A percentile compares a stretch with the other conserved stretches of the same genome.
Conservation (phyloP, 2,888 invertebrate species). For the Erebia palarica region DNA sequence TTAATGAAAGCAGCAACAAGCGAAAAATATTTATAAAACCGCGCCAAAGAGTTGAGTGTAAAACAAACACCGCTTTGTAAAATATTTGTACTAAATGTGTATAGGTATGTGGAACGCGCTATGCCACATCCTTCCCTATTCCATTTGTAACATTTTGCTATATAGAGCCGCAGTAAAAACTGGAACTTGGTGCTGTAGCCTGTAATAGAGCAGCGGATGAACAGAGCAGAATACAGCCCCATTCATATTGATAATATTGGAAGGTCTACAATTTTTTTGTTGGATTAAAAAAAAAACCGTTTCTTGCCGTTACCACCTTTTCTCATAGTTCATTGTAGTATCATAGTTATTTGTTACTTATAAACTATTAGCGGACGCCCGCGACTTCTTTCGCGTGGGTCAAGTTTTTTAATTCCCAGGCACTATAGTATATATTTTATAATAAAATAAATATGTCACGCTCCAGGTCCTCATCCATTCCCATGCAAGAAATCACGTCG, state of each 20-base stretch:
- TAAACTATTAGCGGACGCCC: too few species aligned
- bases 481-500: too few species aligned
- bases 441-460: too few species aligned
- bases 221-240: not conserved
- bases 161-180: constrained; percentile 33
- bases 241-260: not conserved
- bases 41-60: constrained; percentile 16
- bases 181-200: constrained; percentile 30
- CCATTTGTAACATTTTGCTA: constrained; percentile 27
- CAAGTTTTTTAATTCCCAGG: too few species aligned
- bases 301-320: too few species aligned
- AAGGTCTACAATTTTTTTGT: too few species aligned
- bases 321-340: too few species aligned
- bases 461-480: too few species aligned
- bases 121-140: constrained; percentile 23
- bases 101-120: constrained; percentile 29
- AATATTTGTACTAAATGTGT: constrained; percentile 29
- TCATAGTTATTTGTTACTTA: too few species aligned
- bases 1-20: constrained; percentile 4
- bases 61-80: constrained; percentile 23
- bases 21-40: constrained; percentile 16
- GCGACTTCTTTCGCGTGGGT: too few species aligned
- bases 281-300: too few species aligned
- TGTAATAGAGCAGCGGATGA: constrained; percentile 26
- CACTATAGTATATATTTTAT: too few species aligned